Evolutionary conservation across 2,113 vertebrate genomes (phyloP), one percentile per base, ranked within the genome.

Genomic region (Steatornis caripensis): DNA sequence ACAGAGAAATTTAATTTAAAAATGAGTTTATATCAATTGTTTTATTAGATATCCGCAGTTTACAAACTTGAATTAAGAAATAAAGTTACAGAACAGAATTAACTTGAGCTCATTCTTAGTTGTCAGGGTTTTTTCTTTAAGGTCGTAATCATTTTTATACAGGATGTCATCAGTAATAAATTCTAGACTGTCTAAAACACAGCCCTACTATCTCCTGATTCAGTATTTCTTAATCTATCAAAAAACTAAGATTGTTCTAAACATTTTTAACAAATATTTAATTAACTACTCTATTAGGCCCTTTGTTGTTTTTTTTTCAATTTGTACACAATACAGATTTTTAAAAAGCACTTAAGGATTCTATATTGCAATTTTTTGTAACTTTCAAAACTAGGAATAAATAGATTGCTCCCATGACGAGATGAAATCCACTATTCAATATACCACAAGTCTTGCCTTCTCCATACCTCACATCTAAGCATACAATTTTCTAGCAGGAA

Each of bases 101-200:
- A 51, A n/a, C 24, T 87, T 86, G 88, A 96, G 66, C 89, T 95
- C 61, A 43, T 74, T 94, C 83, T 94, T 62, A 54, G 30, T 72
- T 84, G 84, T n/a, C 68, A 82, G 48, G 55, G 32, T 83, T 57
- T 65, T 62, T 82, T 53, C 39, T 81, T 96, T 89, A 65, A 89
- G 72, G 37, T 97, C 69, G 78, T 71, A 69, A 71, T 49, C 14
- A 81, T 94, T 97, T 96, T 79, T 89, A 95, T 82, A 91, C 62
- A 89, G 45, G 75, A 92, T 83, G 65, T 92, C 92, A 94, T 57
- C 72, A 97, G 65, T 77, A 94, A 71, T 91, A 94, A 94, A 76
- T 92, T 76, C 95, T 81, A 89, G 91, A 77, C 97, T 98, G 97
- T 97, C 96, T 98, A 98, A 98, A 98, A 98, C 97, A 98, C 98